These are phyloP conservation scores for Luperina nickerlii DNA, from an alignment of 2,888 invertebrate species.

Conservation along the genomic window DNA sequence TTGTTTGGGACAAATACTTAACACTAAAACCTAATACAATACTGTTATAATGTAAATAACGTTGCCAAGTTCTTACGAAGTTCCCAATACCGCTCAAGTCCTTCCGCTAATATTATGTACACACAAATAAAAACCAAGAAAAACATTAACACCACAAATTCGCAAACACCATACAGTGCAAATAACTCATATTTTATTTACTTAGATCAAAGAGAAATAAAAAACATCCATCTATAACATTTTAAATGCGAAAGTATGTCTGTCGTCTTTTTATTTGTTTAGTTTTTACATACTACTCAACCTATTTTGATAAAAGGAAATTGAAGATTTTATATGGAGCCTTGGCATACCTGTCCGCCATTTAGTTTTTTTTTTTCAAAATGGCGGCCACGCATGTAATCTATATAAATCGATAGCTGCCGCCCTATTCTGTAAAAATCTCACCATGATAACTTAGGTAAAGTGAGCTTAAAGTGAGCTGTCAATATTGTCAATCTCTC, in stretches of 20 bases:
- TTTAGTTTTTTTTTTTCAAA: no score
- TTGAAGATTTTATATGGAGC: no score
- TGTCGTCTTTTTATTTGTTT: not conserved
- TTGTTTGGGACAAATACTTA: not conserved
- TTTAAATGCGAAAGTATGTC: not conserved
- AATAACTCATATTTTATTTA: conserved; percentile 46
- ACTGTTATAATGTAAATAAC: conserved; percentile 43
- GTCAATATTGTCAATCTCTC: no score
- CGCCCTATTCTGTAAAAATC: no score
- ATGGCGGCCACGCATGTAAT: no score
- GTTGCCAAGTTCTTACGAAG: not conserved
- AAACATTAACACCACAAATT: conserved; percentile 43
- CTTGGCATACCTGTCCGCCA: no score
- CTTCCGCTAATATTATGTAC: conserved; percentile 37
- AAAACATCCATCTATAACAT: not conserved
- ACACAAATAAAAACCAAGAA: conserved; percentile 42
- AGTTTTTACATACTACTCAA: not conserved
- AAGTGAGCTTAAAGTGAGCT: no score
- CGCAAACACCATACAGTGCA: conserved; percentile 35
- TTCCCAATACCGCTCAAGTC: conserved; percentile 5
- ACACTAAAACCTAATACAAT: conserved; percentile 27
- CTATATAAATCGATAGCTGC: no score
- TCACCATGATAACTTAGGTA: no score
- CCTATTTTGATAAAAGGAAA: not conserved
- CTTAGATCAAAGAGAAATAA: conserved; percentile 30